These are phyloP conservation scores for Girardia tigrina DNA, from an alignment of 2,888 invertebrate genomes.

Conservation along the genomic window DNA sequence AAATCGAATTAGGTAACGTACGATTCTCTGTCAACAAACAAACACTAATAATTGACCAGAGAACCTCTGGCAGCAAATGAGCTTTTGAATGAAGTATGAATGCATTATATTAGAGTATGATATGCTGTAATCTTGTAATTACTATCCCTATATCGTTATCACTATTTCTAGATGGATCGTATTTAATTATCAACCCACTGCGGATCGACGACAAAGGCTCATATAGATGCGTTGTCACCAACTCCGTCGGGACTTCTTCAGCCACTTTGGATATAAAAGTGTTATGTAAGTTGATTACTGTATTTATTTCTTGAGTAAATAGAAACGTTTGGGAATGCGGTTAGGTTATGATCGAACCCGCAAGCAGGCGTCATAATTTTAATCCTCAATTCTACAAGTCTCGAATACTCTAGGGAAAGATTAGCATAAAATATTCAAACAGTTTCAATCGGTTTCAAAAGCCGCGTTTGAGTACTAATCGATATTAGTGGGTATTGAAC, in stretches of 20 bases:
- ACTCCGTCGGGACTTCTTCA: conserved; percentile 19
- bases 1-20: conserved; percentile 23
- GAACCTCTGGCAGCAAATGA: conserved; percentile 23
- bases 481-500: conserved; percentile 9
- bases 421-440: conserved; percentile 23
- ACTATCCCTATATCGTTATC: conserved; percentile 23
- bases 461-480: conserved; percentile 23
- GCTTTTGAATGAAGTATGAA: conserved; percentile 23
- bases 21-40: conserved; percentile 17
- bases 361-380: conserved; percentile 23
- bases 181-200: conserved; percentile 23
- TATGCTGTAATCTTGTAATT: conserved; percentile 23
- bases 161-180: conserved; percentile 19
- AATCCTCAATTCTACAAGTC: conserved; percentile 18
- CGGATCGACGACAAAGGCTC: conserved; percentile 10
- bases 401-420: conserved; percentile 10
- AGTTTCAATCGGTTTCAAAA: conserved; percentile 23
- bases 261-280: conserved; percentile 20
- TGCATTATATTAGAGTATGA: conserved; percentile 1
- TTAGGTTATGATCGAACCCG: conserved; percentile 17
- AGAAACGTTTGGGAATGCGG: conserved; percentile 23
- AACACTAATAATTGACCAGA: conserved; percentile 4
- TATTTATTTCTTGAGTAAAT: conserved; percentile 23
- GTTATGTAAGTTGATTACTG: conserved; percentile 23
- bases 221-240: neutral